phyloP scores from a whole-genome alignment of 2,888 invertebrate species.

The Caenorhabditis wallacei region DNA sequence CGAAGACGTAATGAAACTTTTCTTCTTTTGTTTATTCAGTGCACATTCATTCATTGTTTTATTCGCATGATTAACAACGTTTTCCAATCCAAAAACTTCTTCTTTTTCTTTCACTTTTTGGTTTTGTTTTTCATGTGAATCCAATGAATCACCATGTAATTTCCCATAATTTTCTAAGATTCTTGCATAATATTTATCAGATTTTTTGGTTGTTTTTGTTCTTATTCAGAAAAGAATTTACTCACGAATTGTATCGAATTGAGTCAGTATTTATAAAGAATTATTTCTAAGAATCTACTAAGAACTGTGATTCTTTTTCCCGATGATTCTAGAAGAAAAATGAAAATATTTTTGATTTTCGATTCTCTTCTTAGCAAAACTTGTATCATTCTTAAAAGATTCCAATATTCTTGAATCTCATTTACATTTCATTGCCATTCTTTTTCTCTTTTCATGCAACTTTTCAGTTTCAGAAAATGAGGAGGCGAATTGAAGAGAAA shows the following conservation, averaged over 20 bases:
- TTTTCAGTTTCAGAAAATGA: conserved; percentile 3
- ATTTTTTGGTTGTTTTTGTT: neutral
- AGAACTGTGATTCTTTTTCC: too few relatives aligned
- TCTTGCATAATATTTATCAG: neutral
- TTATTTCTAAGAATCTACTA: too few relatives aligned
- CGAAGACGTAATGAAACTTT: conserved; percentile 50
- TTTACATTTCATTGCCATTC: conserved; percentile 24
- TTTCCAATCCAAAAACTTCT: neutral
- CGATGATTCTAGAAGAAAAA: too few relatives aligned
- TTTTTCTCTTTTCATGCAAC: neutral
- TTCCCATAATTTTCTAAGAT: neutral
- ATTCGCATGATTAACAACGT: conserved; percentile 30
- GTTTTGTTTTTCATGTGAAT: neutral
- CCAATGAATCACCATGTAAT: conserved; percentile 16
- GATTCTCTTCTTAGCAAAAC: neutral
- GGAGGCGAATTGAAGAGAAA: conserved; percentile 28
- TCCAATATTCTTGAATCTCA: conserved; percentile 15
- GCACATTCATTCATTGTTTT: conserved; percentile 13
- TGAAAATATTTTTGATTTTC: neutral
- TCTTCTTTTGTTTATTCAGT: conserved; percentile 38
- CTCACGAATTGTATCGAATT: neutral
- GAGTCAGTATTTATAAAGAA: too few relatives aligned
- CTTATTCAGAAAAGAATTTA: neutral
- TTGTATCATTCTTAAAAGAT: conserved; percentile 3
- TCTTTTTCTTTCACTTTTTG: neutral